Conservation (phyloP, 2,113 vertebrate genomes). For the Cariama cristata region DNA sequence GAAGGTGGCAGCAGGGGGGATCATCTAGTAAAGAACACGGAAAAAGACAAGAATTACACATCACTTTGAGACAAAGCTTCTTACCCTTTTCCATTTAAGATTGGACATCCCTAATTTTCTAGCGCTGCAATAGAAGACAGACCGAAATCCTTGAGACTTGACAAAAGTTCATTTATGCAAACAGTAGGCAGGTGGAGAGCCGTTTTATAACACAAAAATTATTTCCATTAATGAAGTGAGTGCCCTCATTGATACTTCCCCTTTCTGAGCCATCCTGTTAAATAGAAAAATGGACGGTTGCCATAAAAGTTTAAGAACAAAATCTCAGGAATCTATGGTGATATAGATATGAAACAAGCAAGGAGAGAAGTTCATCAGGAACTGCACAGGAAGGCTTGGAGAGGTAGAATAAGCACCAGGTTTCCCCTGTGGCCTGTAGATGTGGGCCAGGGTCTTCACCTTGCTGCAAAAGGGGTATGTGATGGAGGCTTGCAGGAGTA, state of each 20-base stretch:
- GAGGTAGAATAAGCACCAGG: not conserved
- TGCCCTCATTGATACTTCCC: not conserved
- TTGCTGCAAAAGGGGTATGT: not conserved
- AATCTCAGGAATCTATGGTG: not conserved
- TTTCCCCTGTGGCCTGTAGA: not conserved
- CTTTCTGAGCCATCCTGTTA: not conserved
- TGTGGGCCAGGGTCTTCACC: not conserved
- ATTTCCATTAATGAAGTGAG: not conserved
- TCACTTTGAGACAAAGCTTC: constrained; percentile 31
- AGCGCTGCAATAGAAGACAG: not conserved
- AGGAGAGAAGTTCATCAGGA: not conserved
- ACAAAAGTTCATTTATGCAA: not conserved
- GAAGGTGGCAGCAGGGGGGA: constrained; percentile 22
- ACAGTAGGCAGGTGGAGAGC: not conserved
- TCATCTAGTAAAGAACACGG: not conserved
- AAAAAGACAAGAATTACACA: not conserved
- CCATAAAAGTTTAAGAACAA: not conserved
- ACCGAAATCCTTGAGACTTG: not conserved
- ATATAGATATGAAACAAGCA: not conserved
- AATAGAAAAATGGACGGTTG: not conserved
- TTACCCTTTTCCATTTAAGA: not conserved
- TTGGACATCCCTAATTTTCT: not conserved
- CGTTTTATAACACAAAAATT: not conserved
- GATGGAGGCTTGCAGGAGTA: not conserved
- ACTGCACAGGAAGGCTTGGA: not conserved